Evolutionary conservation across 2,113 vertebrate species (phyloP).

Genomic region (Trichechus manatus): DNA sequence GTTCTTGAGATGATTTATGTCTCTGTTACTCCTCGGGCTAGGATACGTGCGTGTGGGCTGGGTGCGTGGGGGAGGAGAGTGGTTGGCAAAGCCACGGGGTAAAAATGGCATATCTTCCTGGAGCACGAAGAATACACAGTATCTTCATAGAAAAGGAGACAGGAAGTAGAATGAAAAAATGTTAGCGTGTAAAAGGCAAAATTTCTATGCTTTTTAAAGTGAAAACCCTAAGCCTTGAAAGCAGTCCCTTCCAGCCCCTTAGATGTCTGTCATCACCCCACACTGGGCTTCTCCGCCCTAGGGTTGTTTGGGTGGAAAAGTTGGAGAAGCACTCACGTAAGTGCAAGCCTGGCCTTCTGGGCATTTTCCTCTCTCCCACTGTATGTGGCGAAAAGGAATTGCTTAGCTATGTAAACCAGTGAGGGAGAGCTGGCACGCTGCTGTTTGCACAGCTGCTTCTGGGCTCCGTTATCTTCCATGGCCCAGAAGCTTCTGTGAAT

Average conservation of each 20-base stretch:
- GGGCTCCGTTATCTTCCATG: background rate
- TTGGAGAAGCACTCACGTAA: background rate
- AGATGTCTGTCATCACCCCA: background rate
- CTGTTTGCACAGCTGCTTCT: conserved; percentile 78
- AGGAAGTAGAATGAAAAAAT: background rate
- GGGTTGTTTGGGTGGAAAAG: background rate
- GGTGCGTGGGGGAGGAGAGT: background rate
- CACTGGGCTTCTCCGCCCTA: background rate
- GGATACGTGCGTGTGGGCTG: rapidly evolving
- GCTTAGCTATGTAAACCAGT: background rate
- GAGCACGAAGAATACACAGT: background rate
- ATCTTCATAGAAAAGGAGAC: background rate
- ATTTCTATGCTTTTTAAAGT: background rate
- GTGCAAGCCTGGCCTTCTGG: background rate
- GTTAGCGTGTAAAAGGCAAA: background rate
- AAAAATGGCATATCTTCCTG: background rate
- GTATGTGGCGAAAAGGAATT: conserved; percentile 29
- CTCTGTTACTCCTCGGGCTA: background rate
- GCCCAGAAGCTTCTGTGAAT: background rate
- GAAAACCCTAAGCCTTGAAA: background rate
- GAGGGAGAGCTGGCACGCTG: background rate
- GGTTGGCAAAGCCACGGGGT: background rate
- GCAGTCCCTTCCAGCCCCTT: too few species aligned
- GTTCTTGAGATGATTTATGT: background rate
- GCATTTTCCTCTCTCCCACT: background rate